Base-by-base conservation (phyloP, 2,888 invertebrate genomes). In the Flexamia atlantica region DNA sequence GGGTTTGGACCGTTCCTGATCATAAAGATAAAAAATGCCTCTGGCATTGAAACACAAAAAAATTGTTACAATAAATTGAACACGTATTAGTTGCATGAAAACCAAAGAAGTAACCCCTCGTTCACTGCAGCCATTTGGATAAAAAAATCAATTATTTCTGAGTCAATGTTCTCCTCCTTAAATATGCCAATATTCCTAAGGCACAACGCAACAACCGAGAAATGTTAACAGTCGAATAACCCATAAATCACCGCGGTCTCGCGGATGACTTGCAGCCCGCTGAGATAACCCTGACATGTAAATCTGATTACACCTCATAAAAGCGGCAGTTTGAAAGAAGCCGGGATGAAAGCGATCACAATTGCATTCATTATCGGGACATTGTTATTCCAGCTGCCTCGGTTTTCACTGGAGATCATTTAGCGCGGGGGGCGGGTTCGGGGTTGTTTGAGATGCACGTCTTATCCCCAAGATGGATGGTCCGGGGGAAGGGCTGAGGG, bases 401-500 rank as follows among this genome's bases (percentile, higher is more conserved):
- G 57, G 57, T 53, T 53, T 57, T 53, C 79, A 42, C 42, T 50
- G 79, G 79, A 30, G 32, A 36, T 28, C 36, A 28, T 42, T 42
- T 76, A 76, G 17, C 40, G 46, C 2, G 46, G 25, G 50, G 5
- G 14, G 30, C 20, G 42, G 14, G 30, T n/a, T 7, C 14, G 28
- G 74, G 50, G 76, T 42, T 36, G 53, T 30, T 79, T 79, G 57
- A 79, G 79, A 79, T 57, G 79, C 57, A 79, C 23, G 79, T 2
- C 57, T 79, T 79, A 79, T 79, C 79, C 79, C 76, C 36, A 57
- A 79, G 79, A 79, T 57, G 79, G 79, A 79, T 79, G 57, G 79
- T 42, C 79, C 17, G 20, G 79, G 36, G 36, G 36, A 50, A n/a
- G 57, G 36, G 12, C 7, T 14, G 64, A 30, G 9, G 40, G 76